Conservation (phyloP, 2,888 invertebrate species). For the Bombylius discolor region DNA sequence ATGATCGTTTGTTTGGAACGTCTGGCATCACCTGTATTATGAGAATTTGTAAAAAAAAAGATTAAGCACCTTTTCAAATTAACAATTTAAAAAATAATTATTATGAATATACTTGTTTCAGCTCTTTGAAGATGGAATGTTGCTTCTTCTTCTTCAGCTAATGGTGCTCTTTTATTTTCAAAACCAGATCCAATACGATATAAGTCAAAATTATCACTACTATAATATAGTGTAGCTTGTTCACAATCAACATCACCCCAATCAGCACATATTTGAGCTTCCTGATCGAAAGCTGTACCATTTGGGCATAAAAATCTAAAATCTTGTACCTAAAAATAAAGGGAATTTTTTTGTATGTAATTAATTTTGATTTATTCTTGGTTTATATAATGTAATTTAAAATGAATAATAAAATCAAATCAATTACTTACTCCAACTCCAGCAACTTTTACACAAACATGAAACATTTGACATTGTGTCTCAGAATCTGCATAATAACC, state of each 20-base stretch:
- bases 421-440: conserved; percentile 50
- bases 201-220: conserved; percentile 75
- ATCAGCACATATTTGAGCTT: conserved; percentile 82
- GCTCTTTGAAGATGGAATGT: conserved; percentile 60
- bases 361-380: not conserved
- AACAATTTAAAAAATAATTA: too few species aligned
- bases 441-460: conserved; percentile 74
- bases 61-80: too few species aligned
- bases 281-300: conserved; percentile 81
- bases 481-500: conserved; percentile 81
- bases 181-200: conserved; percentile 67
- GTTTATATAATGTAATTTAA: too few species aligned
- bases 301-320: conserved; percentile 82
- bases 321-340: conserved; percentile 48
- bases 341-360: not conserved
- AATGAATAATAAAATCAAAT: not conserved
- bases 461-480: conserved; percentile 79
- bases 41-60: not conserved
- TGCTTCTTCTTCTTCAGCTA: conserved; percentile 52
- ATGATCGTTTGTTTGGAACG: conserved; percentile 10
- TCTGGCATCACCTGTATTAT: not conserved
- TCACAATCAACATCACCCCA: conserved; percentile 85
- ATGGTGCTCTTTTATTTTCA: conserved; percentile 50
- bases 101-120: conserved; percentile 42
- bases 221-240: conserved; percentile 63